Percentiles rank a stretch among this genome's conserved stretches.
Evolutionary conservation across 37 sponge, comb jelly and placozoan genomes (phyloP).

Genomic region (Cladorhizidae sp.): DNA sequence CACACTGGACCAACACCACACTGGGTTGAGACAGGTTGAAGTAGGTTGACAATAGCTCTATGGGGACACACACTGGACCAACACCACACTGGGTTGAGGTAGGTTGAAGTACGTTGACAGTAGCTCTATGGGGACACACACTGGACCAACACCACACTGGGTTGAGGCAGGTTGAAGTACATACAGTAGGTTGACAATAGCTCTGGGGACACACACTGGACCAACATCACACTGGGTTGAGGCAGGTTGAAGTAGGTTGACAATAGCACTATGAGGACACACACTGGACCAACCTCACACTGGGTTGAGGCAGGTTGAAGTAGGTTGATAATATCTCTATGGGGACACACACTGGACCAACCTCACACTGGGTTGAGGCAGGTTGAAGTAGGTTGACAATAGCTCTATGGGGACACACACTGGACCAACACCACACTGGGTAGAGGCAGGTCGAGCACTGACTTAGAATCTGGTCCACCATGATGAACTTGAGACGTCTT

Average conservation of each 20-base stretch:
- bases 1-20: neutral
- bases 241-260: no score
- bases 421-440: neutral
- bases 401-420: neutral
- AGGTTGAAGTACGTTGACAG: no score
- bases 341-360: neutral
- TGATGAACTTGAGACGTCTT: slow-evolving; percentile 16
- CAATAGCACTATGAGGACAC: neutral
- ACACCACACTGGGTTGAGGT: neutral
- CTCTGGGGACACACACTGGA: neutral
- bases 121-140: neutral
- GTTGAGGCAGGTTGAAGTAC: neutral
- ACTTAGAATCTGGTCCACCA: slow-evolving; percentile 69
- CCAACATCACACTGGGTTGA: neutral
- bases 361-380: neutral
- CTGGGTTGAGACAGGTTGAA: neutral
- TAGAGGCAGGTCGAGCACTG: slow-evolving; percentile 14
- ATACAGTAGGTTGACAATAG: no score
- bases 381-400: neutral
- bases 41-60: no score
- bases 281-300: neutral
- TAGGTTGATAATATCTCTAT: no score
- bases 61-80: neutral
- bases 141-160: neutral
- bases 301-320: neutral